Percentiles rank a stretch among this genome's conserved stretches.
Conservation (phyloP, 2,113 vertebrate species). For the Macaca fascicularis region T2T-MFA8v1.1 NC_088375.1:62264501-62265000, state of each 20-base stretch:
- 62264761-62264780: conserved; percentile 92
- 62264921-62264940: accelerated
- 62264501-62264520: background rate
- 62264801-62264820: background rate
- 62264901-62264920: background rate
- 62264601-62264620: background rate
- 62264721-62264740: conserved; percentile 98
- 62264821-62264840: background rate
- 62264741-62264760: conserved; percentile 98
- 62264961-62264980: background rate
- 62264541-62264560: accelerated
- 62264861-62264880: background rate
- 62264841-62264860: background rate
- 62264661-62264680: conserved; percentile 97
- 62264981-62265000: background rate
- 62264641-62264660: conserved; percentile 94
- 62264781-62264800: background rate
- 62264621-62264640: conserved; percentile 92
- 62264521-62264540: background rate
- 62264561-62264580: accelerated
- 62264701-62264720: conserved; percentile 96
- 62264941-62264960: background rate
- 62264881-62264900: background rate
- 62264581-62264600: accelerated
- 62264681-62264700: conserved; percentile 97